Percentiles rank a stretch among this genome's conserved stretches.
Conservation (phyloP, 2,113 vertebrate genomes). For the Myiopsitta monachus region DNA sequence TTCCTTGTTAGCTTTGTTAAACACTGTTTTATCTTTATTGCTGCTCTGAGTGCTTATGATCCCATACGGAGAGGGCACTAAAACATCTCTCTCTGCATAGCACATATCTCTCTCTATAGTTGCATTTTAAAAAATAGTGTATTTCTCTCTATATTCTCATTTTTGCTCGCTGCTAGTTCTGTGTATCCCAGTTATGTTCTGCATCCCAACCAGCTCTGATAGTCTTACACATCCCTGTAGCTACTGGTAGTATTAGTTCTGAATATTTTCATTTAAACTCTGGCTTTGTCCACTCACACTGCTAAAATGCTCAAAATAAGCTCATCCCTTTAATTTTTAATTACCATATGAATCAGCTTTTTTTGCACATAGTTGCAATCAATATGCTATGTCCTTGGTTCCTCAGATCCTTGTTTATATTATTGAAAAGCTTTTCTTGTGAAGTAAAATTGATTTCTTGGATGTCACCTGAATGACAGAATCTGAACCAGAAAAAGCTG, state of each 20-base stretch:
- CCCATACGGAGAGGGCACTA: not conserved
- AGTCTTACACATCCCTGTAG: not conserved
- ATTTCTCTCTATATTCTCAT: not conserved
- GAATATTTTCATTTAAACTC: not conserved
- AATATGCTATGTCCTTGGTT: not conserved
- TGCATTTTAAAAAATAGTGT: not conserved
- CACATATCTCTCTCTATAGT: not conserved
- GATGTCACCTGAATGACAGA: not conserved
- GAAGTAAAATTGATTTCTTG: not conserved
- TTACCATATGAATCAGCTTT: not conserved
- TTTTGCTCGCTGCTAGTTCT: not conserved
- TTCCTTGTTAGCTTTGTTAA: not conserved
- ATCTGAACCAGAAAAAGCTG: not conserved
- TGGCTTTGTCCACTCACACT: not conserved
- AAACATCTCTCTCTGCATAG: not conserved
- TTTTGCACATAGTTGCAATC: not conserved
- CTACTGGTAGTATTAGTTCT: not conserved
- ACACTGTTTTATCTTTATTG: not conserved
- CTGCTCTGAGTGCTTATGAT: not conserved
- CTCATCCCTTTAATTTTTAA: not conserved
- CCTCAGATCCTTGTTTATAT: not conserved
- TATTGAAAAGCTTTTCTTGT: not conserved
- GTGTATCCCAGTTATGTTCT: not conserved
- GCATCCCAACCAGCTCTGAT: not conserved
- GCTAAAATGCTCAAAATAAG: not conserved